Evolutionary conservation across 2,888 invertebrate species (phyloP), one percentile per base, ranked within the genome.

Genomic region (Conomelus anceps): DNA sequence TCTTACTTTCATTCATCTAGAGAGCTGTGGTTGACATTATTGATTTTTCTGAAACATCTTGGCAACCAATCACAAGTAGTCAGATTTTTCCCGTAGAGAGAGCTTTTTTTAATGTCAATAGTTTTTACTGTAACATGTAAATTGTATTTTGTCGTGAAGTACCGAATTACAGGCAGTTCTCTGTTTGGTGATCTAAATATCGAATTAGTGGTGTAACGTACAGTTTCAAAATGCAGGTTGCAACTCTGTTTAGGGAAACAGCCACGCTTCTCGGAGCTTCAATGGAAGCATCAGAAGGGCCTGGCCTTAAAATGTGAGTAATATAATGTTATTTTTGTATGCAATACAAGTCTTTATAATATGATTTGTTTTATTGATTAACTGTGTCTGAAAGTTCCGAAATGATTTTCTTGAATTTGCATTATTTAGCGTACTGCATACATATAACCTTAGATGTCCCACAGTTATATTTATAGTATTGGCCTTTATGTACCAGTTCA

Each of bases 211-310:
- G 84, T 63, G 63, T 89, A 90, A 90, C 90, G 89, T 90, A 90
- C 85, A 90, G 89, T 90, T 90, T 89, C 87, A 90, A 90, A 93
- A 95, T 95, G 95, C 95, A 95, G 94, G 95, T 95, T 93, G 95
- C 95, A 92, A 95, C 95, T 93, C 93, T 95, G 93, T 95, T 95
- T 93, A 94, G 95, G 92, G 95, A 95, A 94, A 95, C 95, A 93
- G 94, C 95, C 93, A 95, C 95, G 93, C 94, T 95, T 93, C 94
- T 95, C 92, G 95, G 95, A 92, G 95, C 95, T 92, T 94, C 95
- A 92, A 95, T 95, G 94, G 94, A 93, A 91, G 92, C 92, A 87
- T 92, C 92, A 90, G 92, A 92, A 91, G 91, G 92, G 90, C 91
- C 92, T 90, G 92, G 92, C 90, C 91, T 92, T 85, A 92, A 92